Evolutionary conservation across 2,888 invertebrate species (phyloP).

Genomic region (Luperina testacea): DNA sequence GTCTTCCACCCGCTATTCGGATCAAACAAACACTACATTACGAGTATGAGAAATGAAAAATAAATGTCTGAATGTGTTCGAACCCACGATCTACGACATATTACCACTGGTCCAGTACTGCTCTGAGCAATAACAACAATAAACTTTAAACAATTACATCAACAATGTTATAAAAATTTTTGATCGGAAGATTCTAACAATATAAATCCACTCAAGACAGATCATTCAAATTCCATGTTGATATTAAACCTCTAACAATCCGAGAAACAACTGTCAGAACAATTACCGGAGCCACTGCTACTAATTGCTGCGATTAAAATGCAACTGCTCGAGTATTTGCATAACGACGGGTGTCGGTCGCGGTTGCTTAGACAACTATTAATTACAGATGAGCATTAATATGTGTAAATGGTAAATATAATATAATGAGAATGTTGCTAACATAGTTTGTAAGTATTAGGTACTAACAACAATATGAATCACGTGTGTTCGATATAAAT

Average conservation of each 20-base stretch:
- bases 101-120: neutral
- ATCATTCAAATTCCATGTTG: conserved; percentile 30
- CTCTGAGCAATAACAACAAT: no score
- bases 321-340: conserved; percentile 66
- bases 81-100: neutral
- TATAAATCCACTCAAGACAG: conserved; percentile 17
- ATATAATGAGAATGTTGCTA: no score
- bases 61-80: neutral
- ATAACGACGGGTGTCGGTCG: conserved; percentile 67
- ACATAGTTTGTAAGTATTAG: no score
- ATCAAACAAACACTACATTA: no score
- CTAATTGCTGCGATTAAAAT: conserved; percentile 70
- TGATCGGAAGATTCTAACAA: neutral
- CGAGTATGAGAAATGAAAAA: no score
- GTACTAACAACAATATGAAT: no score
- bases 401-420: no score
- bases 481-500: no score
- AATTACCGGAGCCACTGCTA: conserved; percentile 64
- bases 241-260: conserved; percentile 17
- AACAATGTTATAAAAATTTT: neutral
- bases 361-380: conserved; percentile 52
- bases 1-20: no score
- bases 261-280: conserved; percentile 50
- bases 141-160: neutral
- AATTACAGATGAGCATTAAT: conserved; percentile 50